Base-by-base conservation (phyloP, 2,888 invertebrate species). In the Drosophila picticornis region DNA sequence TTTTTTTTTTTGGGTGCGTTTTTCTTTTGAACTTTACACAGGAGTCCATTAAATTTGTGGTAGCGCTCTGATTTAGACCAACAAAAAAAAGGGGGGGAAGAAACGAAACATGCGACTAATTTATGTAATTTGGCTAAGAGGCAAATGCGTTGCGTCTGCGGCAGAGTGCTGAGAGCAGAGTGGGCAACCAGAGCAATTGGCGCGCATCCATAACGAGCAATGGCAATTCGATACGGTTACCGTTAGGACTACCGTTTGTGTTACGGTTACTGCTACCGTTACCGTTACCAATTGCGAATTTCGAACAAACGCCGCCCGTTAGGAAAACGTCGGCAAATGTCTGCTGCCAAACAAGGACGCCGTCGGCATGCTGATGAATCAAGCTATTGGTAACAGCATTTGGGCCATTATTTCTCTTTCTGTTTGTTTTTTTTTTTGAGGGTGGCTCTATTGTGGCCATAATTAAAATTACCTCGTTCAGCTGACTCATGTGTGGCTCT, bases 51-150 rank as follows among this genome's bases (percentile, higher is more conserved):
- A 88, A 88, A 88, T 89, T 84, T 81, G 73, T 58, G 75, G 74
- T 53, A 51, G 69, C 75, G 77, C 83, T 88, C 85, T 89, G 88
- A 88, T 88, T 88, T 82, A 70, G 70, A 63, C 27, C 10, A 31
- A 46, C 19, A 34, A 55, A 40, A 46, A 51, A 57, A 29, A 13
- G 11, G 9, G 5, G 58, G 40, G 31, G 29, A 48, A 46, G 58
- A 48, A 40, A 56, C 25, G 66, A 63, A 61, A 53, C 64, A 65
- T 69, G 77, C 81, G 74, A 87, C 78, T 88, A 88, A 88, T 87
- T 88, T 89, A 89, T 89, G 87, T 87, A 87, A 87, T 89, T 88
- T 88, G 78, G 89, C 87, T 88, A 85, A 83, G 85, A 85, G 86
- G 86, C 76, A 64, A 77, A 85, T 81, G 34, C 68, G 57, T 65